phyloP scores from a whole-genome alignment of 2,797 vertebrate genomes.

The Epinephelus coioides region DNA sequence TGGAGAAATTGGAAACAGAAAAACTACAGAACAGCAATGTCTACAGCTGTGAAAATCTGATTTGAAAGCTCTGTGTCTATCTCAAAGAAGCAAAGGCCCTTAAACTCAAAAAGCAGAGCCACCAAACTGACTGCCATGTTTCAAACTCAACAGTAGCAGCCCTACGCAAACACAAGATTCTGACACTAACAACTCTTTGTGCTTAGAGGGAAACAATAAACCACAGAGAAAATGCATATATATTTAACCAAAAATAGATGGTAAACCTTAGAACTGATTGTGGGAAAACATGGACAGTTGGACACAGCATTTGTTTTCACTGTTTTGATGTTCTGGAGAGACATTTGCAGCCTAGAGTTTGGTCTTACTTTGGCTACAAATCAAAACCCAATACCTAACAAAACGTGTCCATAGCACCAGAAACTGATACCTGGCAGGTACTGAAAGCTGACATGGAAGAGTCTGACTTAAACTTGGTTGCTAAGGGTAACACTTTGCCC shows the following conservation, averaged over 20 bases:
- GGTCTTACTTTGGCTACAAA: neutral
- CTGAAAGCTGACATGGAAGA: too few relatives aligned
- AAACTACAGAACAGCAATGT: neutral
- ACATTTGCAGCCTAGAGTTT: neutral
- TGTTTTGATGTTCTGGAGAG: neutral
- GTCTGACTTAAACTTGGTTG: too few relatives aligned
- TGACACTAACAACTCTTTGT: neutral
- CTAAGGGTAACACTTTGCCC: too few relatives aligned
- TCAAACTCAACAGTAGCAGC: neutral
- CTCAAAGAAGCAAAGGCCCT: neutral
- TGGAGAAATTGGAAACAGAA: neutral
- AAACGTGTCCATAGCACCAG: too few relatives aligned
- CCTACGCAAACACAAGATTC: neutral
- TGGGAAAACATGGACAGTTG: neutral
- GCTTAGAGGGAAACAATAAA: neutral
- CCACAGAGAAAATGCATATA: neutral
- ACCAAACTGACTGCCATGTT: neutral
- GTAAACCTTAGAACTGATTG: neutral
- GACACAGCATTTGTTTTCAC: neutral
- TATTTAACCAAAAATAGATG: neutral
- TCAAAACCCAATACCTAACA: too few relatives aligned
- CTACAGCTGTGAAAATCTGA: neutral
- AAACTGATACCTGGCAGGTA: too few relatives aligned
- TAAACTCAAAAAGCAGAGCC: slow-evolving; percentile 1
- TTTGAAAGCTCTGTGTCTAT: neutral